These are phyloP conservation scores for Erebia aethiops DNA, from an alignment of 2,888 invertebrate species.

Conservation along the genomic window DNA sequence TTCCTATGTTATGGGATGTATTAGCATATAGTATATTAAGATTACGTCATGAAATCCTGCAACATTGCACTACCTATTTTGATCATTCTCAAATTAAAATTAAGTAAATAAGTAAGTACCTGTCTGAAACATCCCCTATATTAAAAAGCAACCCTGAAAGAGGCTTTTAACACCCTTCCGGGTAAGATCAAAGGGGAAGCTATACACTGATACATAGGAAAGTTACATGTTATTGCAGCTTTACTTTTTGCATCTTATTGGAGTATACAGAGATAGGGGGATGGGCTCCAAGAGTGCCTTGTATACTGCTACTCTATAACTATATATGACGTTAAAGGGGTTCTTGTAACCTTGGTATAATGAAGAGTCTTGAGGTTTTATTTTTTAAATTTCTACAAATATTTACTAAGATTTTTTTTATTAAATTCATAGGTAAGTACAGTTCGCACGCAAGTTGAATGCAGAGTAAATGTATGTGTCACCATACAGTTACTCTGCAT, in stretches of 20 bases:
- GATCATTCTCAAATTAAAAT: background rate
- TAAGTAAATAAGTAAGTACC: background rate
- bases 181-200: slow-evolving; percentile 32
- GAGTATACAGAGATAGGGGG: slow-evolving; percentile 24
- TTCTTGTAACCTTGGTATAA: slow-evolving; percentile 4
- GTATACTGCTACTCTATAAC: background rate
- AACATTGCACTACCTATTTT: background rate
- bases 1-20: too few relatives aligned
- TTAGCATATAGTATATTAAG: too few relatives aligned
- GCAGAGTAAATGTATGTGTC: too few relatives aligned
- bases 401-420: too few relatives aligned
- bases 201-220: slow-evolving; percentile 17
- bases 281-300: slow-evolving; percentile 2
- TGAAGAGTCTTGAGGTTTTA: background rate
- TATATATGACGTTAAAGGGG: background rate
- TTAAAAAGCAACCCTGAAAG: slow-evolving; percentile 30
- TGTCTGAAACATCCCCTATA: slow-evolving; percentile 30
- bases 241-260: slow-evolving; percentile 34
- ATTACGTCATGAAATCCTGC: too few relatives aligned
- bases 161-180: slow-evolving; percentile 35
- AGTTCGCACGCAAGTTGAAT: too few relatives aligned
- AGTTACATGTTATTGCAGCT: slow-evolving; percentile 14
- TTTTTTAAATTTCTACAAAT: too few relatives aligned
- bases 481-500: too few relatives aligned
- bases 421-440: too few relatives aligned